Evolutionary conservation across 2,113 vertebrate species (phyloP).

Genomic region (Hypomesus transpacificus): DNA sequence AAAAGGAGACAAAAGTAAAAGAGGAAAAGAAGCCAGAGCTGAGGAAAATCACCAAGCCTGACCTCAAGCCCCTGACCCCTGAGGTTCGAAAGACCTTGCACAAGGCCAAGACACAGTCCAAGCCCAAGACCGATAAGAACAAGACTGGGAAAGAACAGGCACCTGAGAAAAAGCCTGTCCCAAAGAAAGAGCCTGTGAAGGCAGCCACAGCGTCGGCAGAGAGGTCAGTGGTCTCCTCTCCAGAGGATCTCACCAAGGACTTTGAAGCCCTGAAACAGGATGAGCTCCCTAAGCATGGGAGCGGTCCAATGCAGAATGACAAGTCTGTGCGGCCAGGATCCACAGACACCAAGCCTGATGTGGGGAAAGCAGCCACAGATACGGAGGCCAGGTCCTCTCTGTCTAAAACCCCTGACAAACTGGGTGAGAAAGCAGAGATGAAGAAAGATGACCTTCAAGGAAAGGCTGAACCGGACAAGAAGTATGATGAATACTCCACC

Average conservation of each 20-base stretch:
- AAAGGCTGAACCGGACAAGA: conserved; percentile 63
- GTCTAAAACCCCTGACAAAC: conserved; percentile 42
- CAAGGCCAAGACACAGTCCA: conserved; percentile 87
- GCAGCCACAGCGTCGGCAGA: conserved; percentile 70
- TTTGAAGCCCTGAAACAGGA: conserved; percentile 89
- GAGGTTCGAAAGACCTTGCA: conserved; percentile 93
- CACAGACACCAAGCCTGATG: conserved; percentile 59
- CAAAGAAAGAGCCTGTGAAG: conserved; percentile 58
- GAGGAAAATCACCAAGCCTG: conserved; percentile 88
- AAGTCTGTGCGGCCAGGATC: conserved; percentile 27
- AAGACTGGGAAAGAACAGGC: conserved; percentile 74
- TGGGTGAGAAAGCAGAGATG: conserved; percentile 48
- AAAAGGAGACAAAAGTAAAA: conserved; percentile 92
- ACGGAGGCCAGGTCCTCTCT: conserved; percentile 56
- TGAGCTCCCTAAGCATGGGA: conserved; percentile 63
- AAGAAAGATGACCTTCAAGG: conserved; percentile 36
- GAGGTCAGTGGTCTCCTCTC: conserved; percentile 83
- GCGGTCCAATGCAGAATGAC: conserved; percentile 36
- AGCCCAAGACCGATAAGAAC: conserved; percentile 81
- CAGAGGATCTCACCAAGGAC: conserved; percentile 95
- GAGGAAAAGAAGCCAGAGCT: conserved; percentile 87
- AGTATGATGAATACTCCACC: conserved; percentile 53
- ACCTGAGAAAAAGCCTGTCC: conserved; percentile 70
- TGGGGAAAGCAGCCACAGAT: conserved; percentile 59
- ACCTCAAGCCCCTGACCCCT: conserved; percentile 91